Conservation (phyloP, 1,140 invertebrate genomes). For the Papilio glaucus region DNA sequence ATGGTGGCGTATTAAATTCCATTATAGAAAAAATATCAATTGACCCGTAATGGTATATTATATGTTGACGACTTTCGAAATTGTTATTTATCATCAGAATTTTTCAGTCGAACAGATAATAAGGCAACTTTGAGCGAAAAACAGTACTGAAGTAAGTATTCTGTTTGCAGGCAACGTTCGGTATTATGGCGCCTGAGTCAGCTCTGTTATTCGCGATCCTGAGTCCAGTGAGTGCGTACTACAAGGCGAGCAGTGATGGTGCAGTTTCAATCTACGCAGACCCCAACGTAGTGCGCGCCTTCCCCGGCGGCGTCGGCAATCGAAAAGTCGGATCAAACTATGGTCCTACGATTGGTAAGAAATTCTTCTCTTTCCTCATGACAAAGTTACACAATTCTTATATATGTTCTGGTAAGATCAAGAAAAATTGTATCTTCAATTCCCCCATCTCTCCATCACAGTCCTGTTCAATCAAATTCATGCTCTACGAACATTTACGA, state of each 20-base stretch:
- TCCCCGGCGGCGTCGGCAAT: conserved; percentile 97
- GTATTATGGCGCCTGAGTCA: conserved; percentile 92
- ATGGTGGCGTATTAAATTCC: too few species aligned
- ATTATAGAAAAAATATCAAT: too few species aligned
- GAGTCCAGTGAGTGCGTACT: conserved; percentile 96
- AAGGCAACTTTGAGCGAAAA: background rate
- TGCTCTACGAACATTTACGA: too few species aligned
- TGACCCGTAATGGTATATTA: too few species aligned
- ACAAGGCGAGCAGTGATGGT: conserved; percentile 88
- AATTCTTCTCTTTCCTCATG: too few species aligned
- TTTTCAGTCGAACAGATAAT: background rate
- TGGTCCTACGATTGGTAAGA: conserved; percentile 89
- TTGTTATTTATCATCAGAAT: too few species aligned
- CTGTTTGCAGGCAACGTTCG: conserved; percentile 91
- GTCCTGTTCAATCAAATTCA: too few species aligned
- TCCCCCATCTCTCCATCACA: too few species aligned
- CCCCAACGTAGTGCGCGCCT: conserved; percentile 88
- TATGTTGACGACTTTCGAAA: too few species aligned
- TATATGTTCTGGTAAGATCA: too few species aligned
- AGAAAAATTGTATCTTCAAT: too few species aligned
- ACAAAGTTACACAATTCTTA: too few species aligned
- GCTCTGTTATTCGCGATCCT: conserved; percentile 96
- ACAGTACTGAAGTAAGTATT: conserved; percentile 27
- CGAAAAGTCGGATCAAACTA: conserved; percentile 98
- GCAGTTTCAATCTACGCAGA: conserved; percentile 87